Conservation (phyloP, 1,140 invertebrate species). For the Bombyx mandarina region DNA sequence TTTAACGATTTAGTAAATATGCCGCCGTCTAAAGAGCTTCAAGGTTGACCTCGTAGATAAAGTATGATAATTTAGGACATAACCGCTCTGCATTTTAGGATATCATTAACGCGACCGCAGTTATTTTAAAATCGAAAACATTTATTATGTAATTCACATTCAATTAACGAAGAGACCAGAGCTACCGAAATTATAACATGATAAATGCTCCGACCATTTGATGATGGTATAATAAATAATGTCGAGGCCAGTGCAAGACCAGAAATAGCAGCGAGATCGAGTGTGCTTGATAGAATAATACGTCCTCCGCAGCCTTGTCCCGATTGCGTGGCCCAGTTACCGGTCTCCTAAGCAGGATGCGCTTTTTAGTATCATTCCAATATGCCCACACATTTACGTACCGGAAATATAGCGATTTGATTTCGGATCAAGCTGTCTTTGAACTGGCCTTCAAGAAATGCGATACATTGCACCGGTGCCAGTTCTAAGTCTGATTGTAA, state of each 20-base stretch:
- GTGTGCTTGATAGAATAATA: constrained; percentile 58
- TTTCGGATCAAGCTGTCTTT: no score
- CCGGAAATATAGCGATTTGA: no score
- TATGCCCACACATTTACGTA: background rate
- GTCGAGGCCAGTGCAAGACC: constrained; percentile 17
- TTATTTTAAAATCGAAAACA: no score
- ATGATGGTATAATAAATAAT: constrained; percentile 10
- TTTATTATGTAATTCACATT: no score
- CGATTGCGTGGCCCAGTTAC: constrained; percentile 45
- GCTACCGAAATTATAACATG: background rate
- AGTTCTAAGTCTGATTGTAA: background rate
- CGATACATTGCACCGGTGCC: background rate
- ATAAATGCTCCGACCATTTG: background rate
- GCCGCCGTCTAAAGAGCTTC: constrained; percentile 45
- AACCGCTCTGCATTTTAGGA: constrained; percentile 29
- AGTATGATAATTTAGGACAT: constrained; percentile 49
- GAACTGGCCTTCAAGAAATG: background rate
- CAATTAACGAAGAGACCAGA: no score
- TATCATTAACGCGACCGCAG: constrained; percentile 14
- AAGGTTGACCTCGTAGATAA: constrained; percentile 64
- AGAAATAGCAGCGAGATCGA: constrained; percentile 34
- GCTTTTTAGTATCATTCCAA: constrained; percentile 20
- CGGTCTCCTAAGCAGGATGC: constrained; percentile 38
- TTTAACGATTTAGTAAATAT: constrained; percentile 40
- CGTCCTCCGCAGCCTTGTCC: constrained; percentile 49